Evolutionary conservation across 2,888 invertebrate genomes (phyloP).

Genomic region (Amiota minor): DNA sequence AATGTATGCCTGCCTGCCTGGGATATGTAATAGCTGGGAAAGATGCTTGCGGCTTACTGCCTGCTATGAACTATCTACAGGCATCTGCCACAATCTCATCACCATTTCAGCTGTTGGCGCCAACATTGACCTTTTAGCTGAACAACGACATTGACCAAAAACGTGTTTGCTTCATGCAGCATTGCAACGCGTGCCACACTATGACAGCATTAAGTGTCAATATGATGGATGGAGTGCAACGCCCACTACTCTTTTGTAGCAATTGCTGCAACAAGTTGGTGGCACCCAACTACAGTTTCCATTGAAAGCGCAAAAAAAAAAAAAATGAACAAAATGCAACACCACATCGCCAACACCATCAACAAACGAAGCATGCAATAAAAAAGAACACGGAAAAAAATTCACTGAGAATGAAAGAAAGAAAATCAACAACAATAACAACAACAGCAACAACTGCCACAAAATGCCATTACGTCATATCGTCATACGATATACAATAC

Average conservation of each 20-base stretch:
- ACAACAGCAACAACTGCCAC: background rate
- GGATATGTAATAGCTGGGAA: background rate
- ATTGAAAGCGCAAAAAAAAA: conserved; percentile 5
- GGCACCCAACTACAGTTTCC: background rate
- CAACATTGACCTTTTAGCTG: background rate
- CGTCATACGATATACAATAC: background rate
- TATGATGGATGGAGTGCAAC: conserved; percentile 26
- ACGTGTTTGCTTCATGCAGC: background rate
- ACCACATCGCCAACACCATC: conserved; percentile 1
- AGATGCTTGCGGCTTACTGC: background rate
- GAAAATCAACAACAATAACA: background rate
- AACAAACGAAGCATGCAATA: background rate
- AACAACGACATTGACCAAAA: conserved; percentile 6
- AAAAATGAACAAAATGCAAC: conserved; percentile 13
- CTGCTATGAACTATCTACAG: background rate
- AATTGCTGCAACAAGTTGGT: background rate
- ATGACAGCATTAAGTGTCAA: conserved; percentile 29
- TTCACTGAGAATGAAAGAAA: too few species aligned
- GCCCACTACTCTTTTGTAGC: background rate
- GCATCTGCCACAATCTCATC: background rate
- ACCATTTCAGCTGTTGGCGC: background rate
- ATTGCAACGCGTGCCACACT: background rate
- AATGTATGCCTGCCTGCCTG: too few species aligned
- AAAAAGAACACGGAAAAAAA: background rate
- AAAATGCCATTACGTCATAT: conserved; percentile 11